Conservation (phyloP, 2,888 invertebrate genomes). For the Meloe dianella region DNA sequence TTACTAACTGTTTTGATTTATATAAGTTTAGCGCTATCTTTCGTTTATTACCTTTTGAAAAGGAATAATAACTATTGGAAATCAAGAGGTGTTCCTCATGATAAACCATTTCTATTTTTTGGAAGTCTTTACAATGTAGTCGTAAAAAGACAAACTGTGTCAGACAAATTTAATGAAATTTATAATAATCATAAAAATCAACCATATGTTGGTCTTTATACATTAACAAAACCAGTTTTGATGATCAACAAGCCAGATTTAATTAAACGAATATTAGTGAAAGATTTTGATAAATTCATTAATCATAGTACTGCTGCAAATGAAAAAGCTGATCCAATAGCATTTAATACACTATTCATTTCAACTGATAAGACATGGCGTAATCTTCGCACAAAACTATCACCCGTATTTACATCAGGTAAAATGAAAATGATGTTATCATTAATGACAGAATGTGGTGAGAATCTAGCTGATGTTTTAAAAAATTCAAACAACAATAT, state of each 20-base stretch:
- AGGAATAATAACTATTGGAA: constrained; percentile 26
- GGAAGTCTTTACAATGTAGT: constrained; percentile 22
- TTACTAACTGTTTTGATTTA: neutral
- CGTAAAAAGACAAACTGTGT: constrained; percentile 16
- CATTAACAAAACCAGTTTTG: constrained; percentile 59
- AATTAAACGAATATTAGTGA: constrained; percentile 58
- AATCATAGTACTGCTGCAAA: constrained; percentile 58
- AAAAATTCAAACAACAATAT: constrained; percentile 14
- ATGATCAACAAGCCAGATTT: constrained; percentile 58
- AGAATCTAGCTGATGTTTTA: constrained; percentile 44
- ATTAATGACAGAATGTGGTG: constrained; percentile 56
- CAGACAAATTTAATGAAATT: constrained; percentile 9
- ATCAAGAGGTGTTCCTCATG: constrained; percentile 14
- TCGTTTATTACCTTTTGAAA: constrained; percentile 25
- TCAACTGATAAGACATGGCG: constrained; percentile 62
- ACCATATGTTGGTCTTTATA: constrained; percentile 58
- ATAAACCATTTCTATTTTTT: constrained; percentile 20
- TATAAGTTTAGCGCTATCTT: neutral
- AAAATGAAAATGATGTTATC: constrained; percentile 63
- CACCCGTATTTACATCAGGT: constrained; percentile 62
- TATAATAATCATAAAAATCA: constrained; percentile 41
- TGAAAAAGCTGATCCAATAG: constrained; percentile 55
- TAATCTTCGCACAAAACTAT: constrained; percentile 59
- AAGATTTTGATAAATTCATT: constrained; percentile 60
- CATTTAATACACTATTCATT: constrained; percentile 55